Conservation (phyloP, 2,113 vertebrate genomes). For the Paradoxurus hermaphroditus region DNA sequence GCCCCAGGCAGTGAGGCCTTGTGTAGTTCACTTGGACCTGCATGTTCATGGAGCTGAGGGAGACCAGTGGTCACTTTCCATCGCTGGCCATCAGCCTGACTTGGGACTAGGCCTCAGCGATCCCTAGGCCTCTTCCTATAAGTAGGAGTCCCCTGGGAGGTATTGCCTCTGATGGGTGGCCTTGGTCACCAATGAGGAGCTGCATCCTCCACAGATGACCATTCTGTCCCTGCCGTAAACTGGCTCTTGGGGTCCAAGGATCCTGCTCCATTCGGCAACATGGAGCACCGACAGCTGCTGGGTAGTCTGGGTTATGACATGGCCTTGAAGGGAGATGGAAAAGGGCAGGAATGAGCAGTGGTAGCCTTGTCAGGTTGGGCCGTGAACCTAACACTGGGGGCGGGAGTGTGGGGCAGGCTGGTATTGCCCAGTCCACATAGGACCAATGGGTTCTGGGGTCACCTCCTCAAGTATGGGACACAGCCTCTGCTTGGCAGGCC, state of each 20-base stretch:
- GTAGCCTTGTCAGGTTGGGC: no score
- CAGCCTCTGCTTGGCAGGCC: background rate
- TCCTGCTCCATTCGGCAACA: background rate
- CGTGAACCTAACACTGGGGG: background rate
- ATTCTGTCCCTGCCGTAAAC: background rate
- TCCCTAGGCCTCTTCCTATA: background rate
- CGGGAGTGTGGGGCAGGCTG: background rate
- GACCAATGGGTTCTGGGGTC: background rate
- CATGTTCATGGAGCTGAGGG: fast-evolving
- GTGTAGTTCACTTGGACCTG: background rate
- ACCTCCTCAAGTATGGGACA: background rate
- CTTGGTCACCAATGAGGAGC: background rate
- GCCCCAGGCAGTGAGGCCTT: background rate
- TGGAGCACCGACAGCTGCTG: background rate
- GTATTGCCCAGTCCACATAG: no score
- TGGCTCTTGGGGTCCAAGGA: background rate
- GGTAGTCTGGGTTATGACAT: fast-evolving
- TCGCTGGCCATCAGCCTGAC: background rate
- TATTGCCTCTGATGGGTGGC: background rate
- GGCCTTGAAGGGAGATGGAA: background rate
- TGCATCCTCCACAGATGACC: no score
- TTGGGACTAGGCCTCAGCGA: background rate
- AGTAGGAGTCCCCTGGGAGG: background rate
- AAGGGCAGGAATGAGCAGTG: background rate
- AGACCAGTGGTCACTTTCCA: background rate